Evolutionary conservation across 2,888 invertebrate genomes (phyloP).

Genomic region (Xylota sylvarum): DNA sequence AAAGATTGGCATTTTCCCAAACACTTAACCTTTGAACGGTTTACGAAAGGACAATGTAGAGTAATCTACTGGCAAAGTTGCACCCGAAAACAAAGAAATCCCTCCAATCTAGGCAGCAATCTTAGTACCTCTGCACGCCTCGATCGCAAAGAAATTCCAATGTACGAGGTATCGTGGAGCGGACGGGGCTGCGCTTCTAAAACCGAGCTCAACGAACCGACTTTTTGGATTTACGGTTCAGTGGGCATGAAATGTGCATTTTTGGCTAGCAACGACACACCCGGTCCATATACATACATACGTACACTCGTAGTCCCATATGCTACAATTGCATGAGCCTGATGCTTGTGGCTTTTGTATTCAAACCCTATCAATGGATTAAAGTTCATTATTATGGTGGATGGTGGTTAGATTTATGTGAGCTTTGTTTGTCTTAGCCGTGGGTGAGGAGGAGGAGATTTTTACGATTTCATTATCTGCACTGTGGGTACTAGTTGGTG

Average conservation of each 20-base stretch:
- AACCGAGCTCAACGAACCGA: constrained; percentile 32
- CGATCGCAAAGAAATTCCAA: constrained; percentile 49
- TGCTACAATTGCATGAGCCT: constrained; percentile 15
- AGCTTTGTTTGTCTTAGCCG: constrained; percentile 46
- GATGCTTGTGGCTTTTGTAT: constrained; percentile 44
- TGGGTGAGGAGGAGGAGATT: constrained; percentile 42
- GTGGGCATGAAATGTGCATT: constrained; percentile 69
- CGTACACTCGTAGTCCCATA: constrained; percentile 13
- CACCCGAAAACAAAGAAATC: constrained; percentile 64
- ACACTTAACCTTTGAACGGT: constrained; percentile 63
- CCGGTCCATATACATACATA: constrained; percentile 37
- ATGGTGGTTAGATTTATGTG: constrained; percentile 65
- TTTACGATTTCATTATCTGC: constrained; percentile 61
- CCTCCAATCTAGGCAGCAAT: constrained; percentile 60
- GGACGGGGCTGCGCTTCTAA: constrained; percentile 1
- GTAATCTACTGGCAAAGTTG: constrained; percentile 14
- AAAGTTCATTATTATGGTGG: constrained; percentile 66
- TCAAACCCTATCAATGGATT: constrained; percentile 63
- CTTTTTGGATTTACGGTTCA: constrained; percentile 63
- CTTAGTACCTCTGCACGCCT: constrained; percentile 56
- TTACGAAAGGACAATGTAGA: constrained; percentile 62
- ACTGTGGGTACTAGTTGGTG: constrained; percentile 18
- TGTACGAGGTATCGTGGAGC: constrained; percentile 18
- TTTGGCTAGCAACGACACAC: constrained; percentile 66
- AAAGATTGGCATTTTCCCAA: constrained; percentile 66